phyloP scores from a whole-genome alignment of 2,888 invertebrate species.

The Axea sp. region DNA sequence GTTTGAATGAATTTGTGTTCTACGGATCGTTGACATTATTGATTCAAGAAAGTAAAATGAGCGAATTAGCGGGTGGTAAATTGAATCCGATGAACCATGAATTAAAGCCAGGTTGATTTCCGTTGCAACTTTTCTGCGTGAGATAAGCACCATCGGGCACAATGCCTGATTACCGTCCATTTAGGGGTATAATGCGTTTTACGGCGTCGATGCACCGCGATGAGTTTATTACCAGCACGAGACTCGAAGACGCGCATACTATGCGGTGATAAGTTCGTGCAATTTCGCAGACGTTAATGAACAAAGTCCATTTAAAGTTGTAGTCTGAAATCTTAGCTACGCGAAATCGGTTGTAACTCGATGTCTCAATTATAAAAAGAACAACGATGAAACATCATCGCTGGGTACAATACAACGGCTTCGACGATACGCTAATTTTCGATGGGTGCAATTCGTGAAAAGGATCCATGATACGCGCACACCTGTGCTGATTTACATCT shows the following conservation, averaged over 20 bases:
- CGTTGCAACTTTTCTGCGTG: background rate
- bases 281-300: slow-evolving; percentile 30
- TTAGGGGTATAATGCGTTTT: slow-evolving; percentile 17
- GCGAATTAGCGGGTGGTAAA: slow-evolving; percentile 27
- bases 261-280: slow-evolving; percentile 9
- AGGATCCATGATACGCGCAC: background rate
- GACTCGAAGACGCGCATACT: slow-evolving; percentile 4
- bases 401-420: slow-evolving; percentile 3
- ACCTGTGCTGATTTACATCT: slow-evolving; percentile 34
- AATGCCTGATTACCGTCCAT: slow-evolving; percentile 20
- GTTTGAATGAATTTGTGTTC: no score
- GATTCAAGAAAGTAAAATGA: slow-evolving; percentile 41
- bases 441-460: slow-evolving; percentile 11
- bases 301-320: slow-evolving; percentile 9
- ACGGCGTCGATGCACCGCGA: background rate
- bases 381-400: slow-evolving; percentile 8
- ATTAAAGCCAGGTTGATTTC: slow-evolving; percentile 14
- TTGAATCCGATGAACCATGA: slow-evolving; percentile 21
- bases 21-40: slow-evolving; percentile 28
- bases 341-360: slow-evolving; percentile 1
- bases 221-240: slow-evolving; percentile 17
- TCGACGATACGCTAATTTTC: slow-evolving; percentile 6
- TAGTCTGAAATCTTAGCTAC: no score
- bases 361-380: slow-evolving; percentile 11
- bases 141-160: background rate